These are phyloP conservation scores for Coremacera marginata DNA, from an alignment of 2,888 invertebrate species.

Conservation along the genomic window DNA sequence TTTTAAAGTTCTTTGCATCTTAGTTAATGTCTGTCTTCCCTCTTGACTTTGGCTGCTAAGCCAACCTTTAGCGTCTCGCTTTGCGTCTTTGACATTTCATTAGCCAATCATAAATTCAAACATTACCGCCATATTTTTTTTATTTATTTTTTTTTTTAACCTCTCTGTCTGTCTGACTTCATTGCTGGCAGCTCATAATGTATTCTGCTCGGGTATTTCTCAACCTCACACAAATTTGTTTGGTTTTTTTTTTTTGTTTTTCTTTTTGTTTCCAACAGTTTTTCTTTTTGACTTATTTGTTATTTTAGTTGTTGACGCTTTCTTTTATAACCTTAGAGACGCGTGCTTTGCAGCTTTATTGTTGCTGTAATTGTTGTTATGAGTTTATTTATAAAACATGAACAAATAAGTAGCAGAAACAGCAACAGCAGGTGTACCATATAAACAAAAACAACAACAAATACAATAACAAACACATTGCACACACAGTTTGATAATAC, in stretches of 20 bases:
- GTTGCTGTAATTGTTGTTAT: background rate
- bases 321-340: background rate
- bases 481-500: background rate
- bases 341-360: background rate
- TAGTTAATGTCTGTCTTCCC: background rate
- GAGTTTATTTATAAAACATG: background rate
- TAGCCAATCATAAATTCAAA: slow-evolving; percentile 65
- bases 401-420: background rate
- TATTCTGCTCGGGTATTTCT: slow-evolving; percentile 11
- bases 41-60: background rate
- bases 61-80: too few relatives aligned
- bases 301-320: too few relatives aligned
- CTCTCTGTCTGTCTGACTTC: too few relatives aligned
- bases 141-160: too few relatives aligned
- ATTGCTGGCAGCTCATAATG: slow-evolving; percentile 12
- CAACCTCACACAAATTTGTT: background rate
- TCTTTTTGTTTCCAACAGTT: background rate
- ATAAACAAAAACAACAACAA: background rate
- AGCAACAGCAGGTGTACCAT: background rate
- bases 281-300: too few relatives aligned
- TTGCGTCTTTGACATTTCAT: slow-evolving; percentile 61
- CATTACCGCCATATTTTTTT: slow-evolving; percentile 42
- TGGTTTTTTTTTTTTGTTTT: background rate
- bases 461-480: slow-evolving; percentile 17
- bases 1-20: too few relatives aligned